These are phyloP conservation scores for Ceratotherium simum DNA, from an alignment of 2,113 vertebrate species.

Conservation along the genomic window DNA sequence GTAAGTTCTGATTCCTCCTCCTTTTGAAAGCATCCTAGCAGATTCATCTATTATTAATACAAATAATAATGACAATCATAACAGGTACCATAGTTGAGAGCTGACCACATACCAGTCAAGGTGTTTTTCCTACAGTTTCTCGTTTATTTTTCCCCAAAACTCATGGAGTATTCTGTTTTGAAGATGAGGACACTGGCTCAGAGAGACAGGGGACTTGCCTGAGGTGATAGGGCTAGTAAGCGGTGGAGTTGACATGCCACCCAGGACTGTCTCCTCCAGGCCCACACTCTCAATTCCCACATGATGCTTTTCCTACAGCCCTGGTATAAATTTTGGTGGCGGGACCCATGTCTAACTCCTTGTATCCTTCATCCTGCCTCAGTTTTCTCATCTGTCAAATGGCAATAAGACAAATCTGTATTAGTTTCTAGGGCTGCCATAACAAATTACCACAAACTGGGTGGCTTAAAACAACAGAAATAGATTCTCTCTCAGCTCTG, in stretches of 20 bases:
- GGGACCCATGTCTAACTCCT: neutral
- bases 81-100: neutral
- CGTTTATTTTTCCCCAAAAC: neutral
- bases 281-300: neutral
- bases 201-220: neutral
- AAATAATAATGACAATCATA: neutral
- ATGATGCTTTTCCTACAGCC: neutral
- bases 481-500: neutral
- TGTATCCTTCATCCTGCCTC: neutral
- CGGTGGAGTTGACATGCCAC: neutral
- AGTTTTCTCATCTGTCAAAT: constrained; percentile 11
- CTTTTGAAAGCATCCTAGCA: neutral
- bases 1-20: neutral
- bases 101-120: neutral
- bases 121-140: neutral
- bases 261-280: neutral
- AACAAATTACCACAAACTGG: neutral
- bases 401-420: neutral
- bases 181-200: neutral
- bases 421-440: neutral
- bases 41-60: neutral
- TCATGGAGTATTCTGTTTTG: neutral
- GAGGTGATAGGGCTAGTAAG: neutral
- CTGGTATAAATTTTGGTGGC: neutral
- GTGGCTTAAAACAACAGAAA: neutral